These are phyloP conservation scores for Drosophila elegans DNA, from an alignment of 1,140 invertebrate genomes.

Conservation along the genomic window DNA sequence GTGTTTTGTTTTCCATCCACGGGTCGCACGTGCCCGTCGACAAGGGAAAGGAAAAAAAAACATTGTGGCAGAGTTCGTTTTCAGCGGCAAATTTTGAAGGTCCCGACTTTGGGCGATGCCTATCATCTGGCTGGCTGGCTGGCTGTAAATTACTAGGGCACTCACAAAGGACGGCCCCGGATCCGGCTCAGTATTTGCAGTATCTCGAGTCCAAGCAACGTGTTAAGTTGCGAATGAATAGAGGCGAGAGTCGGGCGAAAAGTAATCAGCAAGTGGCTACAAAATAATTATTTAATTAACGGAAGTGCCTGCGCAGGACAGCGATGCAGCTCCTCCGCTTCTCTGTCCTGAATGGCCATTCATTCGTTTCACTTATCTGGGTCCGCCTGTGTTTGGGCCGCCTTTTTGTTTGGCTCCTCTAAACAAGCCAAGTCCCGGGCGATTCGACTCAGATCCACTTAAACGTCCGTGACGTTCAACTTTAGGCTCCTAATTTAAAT, in stretches of 20 bases:
- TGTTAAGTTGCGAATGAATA: constrained; percentile 70
- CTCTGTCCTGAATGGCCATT: constrained; percentile 65
- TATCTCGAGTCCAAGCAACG: constrained; percentile 10
- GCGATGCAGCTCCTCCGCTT: constrained; percentile 9
- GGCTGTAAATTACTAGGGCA: constrained; percentile 16
- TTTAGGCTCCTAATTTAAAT: constrained; percentile 83
- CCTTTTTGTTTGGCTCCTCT: constrained; percentile 11
- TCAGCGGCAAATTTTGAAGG: constrained; percentile 18
- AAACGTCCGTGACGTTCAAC: constrained; percentile 74
- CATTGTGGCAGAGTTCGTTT: constrained; percentile 17
- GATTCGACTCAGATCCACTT: constrained; percentile 30
- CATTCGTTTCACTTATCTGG: constrained; percentile 77
- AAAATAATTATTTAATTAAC: constrained; percentile 84
- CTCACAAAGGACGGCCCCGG: constrained; percentile 23
- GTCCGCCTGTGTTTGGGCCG: constrained; percentile 28
- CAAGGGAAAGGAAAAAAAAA: constrained; percentile 21
- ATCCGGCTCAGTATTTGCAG: constrained; percentile 4
- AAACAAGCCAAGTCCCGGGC: constrained; percentile 13
- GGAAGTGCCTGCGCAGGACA: constrained; percentile 60
- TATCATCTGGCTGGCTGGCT: constrained; percentile 31
- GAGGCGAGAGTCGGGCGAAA: constrained; percentile 49
- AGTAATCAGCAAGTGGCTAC: constrained; percentile 79
- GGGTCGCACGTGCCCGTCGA: constrained; percentile 34
- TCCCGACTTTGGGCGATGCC: constrained; percentile 18
- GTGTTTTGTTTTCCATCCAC: constrained; percentile 22